These are phyloP conservation scores for Hippasteria phrygiana DNA, from an alignment of 53 echinoderm and acorn worm species.

Conservation along the genomic window DNA sequence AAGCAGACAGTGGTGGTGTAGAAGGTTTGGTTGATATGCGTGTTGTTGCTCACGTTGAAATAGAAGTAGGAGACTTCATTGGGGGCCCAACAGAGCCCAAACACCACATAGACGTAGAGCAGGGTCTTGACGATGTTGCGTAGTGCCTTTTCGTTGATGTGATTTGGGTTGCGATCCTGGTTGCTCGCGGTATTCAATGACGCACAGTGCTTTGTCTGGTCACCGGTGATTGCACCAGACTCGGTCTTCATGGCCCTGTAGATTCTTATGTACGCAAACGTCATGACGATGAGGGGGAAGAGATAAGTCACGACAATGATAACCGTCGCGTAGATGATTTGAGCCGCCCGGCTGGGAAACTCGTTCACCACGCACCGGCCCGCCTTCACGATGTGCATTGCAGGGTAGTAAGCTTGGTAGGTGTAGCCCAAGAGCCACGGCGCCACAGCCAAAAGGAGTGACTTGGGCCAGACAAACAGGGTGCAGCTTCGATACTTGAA, in stretches of 20 bases:
- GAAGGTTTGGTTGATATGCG: constrained; percentile 40
- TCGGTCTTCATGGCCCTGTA: not conserved
- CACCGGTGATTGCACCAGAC: not conserved
- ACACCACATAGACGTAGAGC: constrained; percentile 40
- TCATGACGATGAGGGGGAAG: constrained; percentile 47
- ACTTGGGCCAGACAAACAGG: constrained; percentile 29
- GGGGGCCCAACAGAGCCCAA: constrained; percentile 55
- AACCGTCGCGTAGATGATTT: constrained; percentile 26
- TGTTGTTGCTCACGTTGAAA: constrained; percentile 40
- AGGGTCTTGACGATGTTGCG: constrained; percentile 62
- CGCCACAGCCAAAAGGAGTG: not conserved
- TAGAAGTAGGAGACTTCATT: constrained; percentile 63
- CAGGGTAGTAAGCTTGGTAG: constrained; percentile 41
- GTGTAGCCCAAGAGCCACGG: constrained; percentile 29
- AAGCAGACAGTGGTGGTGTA: constrained; percentile 32
- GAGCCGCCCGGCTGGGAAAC: constrained; percentile 24
- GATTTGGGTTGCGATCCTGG: constrained; percentile 3
- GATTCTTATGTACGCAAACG: constrained; percentile 40
- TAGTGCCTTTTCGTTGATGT: constrained; percentile 14
- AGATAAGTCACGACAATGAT: constrained; percentile 42
- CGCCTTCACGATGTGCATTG: constrained; percentile 26
- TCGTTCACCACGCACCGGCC: constrained; percentile 38
- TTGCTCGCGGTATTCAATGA: not conserved
- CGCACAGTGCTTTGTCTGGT: too few relatives aligned
- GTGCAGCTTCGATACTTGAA: constrained; percentile 47